Evolutionary conservation across 1,140 invertebrate genomes (phyloP), one percentile per base, ranked within the genome.

Genomic region (Heliconius hewitsoni): DNA sequence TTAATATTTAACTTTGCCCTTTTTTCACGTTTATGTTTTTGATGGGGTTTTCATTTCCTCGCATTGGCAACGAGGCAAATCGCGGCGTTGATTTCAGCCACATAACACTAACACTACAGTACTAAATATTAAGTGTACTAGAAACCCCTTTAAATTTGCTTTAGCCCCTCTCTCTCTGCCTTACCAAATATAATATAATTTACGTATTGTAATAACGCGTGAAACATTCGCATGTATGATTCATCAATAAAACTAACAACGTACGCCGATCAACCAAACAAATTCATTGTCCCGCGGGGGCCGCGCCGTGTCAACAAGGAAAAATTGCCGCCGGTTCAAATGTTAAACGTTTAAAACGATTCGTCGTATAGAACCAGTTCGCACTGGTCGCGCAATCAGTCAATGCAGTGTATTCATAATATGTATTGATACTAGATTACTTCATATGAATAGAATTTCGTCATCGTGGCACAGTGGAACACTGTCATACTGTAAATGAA

Each of bases 271-370:
- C 66, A 74, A 79, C 78, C 71, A 81, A 82, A 84, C 79, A 79
- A 78, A 78, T 76, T 79, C 75, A 81, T 81, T 79, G 66, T 13
- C 11, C 27, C 60, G n/a, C 60, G 37, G 66, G 77, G 79, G 73
- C 55, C 74, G 71, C 66, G 60, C 75, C 78, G 66, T 76, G 82
- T 83, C 82, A 83, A 83, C 57, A 71, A 79, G 77, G 74, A 80
- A 66, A 71, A 83, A 83, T 83, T 81, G 77, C 72, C 74, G 34
- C 72, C 71, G 77, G 82, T 83, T 86, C 83, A 81, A 75, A 83
- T 80, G 87, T 87, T 85, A 89, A 89, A 81, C 76, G 86, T 79
- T 86, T 87, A 39, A 79, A 76, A 79, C 78, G 74, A 79, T 79
- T 72, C 78, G 19, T 79, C 73, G 74, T 79, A 42, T 11, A 18